Evolutionary conservation across 2,888 invertebrate genomes (phyloP), one percentile per base, ranked within the genome.

Genomic region (Orchestes rusci): DNA sequence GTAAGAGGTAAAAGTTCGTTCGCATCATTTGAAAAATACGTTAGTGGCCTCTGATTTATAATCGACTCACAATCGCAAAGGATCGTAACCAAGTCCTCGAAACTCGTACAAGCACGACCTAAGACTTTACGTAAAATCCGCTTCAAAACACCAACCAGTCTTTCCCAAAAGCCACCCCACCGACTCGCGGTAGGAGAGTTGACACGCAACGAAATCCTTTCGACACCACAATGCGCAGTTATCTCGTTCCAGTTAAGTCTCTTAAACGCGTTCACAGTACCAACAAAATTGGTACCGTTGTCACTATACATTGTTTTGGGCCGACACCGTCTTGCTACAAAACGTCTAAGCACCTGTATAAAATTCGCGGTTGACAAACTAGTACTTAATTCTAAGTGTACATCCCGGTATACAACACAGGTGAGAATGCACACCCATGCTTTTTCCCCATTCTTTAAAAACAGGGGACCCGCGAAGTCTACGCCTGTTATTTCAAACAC

Each of bases 91-190:
- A 57, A 30, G 12, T 56, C 64, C 56, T 63, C 43, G 48, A 52
- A 52, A 52, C 53, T 36, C 33, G 46, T 28, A 23, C 55, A 55
- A 3, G 60, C 53, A 30, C 55, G 57, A 8, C 68, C 64, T 2
- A 70, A 45, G 4, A 61, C 53, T 41, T 59, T 56, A n/a, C 61
- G 43, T 12, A 70, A 44, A 7, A 67, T 40, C 7, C 45, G 43
- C 50, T 71, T 71, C 4, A 68, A 27, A 4, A 63, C 36, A 4
- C 62, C 56, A 7, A 69, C 56, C 3, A 70, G 48, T 15, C 68
- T 51, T 52, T 70, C 68, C 58, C 65, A 71, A 52, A 61, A 65
- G 19, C 70, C 68, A 36, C 69, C 68, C 65, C 64, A 64, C 68
- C 70, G 70, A 2, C 67, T 38, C 68, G 67, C 62, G 1, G 57